Conservation (phyloP, 2,113 vertebrate genomes). For the Nettapus auritus region DNA sequence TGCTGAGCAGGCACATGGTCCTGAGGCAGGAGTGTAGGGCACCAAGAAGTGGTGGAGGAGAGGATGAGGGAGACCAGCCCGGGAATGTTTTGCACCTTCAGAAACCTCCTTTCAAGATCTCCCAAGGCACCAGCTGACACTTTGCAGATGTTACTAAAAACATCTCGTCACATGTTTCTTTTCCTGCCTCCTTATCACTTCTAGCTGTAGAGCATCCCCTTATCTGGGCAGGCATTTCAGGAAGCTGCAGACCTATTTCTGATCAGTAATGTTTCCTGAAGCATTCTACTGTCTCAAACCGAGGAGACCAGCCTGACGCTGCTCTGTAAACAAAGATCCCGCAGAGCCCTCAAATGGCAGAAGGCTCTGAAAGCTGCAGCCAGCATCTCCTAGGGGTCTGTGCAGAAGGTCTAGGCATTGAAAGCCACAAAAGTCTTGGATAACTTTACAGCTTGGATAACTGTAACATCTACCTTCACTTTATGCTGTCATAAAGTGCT, state of each 20-base stretch:
- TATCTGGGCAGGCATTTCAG: constrained; percentile 4
- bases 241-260: constrained; percentile 2
- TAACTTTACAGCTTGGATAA: no score
- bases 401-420: neutral
- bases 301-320: neutral
- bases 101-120: neutral
- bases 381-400: neutral
- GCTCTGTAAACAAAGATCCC: neutral
- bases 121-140: neutral
- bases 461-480: neutral
- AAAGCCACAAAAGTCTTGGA: neutral
- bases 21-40: fast-evolving
- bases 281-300: neutral
- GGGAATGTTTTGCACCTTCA: neutral
- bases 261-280: constrained; percentile 13
- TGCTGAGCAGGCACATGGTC: neutral
- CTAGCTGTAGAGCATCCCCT: neutral
- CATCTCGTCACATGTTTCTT: neutral
- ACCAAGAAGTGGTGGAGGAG: neutral
- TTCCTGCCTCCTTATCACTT: neutral
- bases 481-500: neutral
- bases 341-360: neutral
- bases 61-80: neutral
- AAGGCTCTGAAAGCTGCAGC: neutral
- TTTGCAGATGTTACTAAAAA: neutral